Base-by-base conservation (phyloP, 2,113 vertebrate species). In the Pyrgilauda ruficollis region DNA sequence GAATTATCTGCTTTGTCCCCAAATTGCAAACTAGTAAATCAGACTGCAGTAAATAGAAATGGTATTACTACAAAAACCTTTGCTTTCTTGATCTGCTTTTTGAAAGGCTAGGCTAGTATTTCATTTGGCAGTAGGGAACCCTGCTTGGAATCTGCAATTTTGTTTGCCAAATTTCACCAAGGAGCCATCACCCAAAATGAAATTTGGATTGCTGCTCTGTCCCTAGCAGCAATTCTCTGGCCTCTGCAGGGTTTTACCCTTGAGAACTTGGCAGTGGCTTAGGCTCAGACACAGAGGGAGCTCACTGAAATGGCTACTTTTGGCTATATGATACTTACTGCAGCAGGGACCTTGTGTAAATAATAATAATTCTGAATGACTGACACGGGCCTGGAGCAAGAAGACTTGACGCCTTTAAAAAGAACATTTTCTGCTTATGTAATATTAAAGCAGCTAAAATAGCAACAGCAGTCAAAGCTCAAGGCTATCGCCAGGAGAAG, bases 361-460 rank as follows among this genome's bases (percentile, higher is more conserved):
- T 95, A 94, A 82, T 87, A 96, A 78, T 90, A 93, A 95, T 94
- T 84, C 80, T 84, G 92, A 87, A 84, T 96, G 94, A 96, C 66
- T 96, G 93, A 84, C 85, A n/a, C 5, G 3, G 37, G 94, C 94
- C 93, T 94, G 74, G 41, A 96, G 95, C 95, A 93, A 84, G 67
- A 83, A 62, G 86, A 77, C 72, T 85, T 63, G 63, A 94, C 78
- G 72, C 77, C 89, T 93, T 90, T 85, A 62, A 75, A 92, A 95
- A 69, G 70, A 74, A 90, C 82, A 55, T 89, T 95, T 96, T 90
- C 67, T 86, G 21, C 80, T 93, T 94, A 90, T 87, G 73, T 93
- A 93, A 93, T 94, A 94, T 87, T 94, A 84, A 83, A 93, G 24
- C 75, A 88, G 72, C 84, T 91, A 94, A 96, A 92, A 90, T 95